Conservation (phyloP, 2,888 invertebrate genomes). For the Aradus depressus region DNA sequence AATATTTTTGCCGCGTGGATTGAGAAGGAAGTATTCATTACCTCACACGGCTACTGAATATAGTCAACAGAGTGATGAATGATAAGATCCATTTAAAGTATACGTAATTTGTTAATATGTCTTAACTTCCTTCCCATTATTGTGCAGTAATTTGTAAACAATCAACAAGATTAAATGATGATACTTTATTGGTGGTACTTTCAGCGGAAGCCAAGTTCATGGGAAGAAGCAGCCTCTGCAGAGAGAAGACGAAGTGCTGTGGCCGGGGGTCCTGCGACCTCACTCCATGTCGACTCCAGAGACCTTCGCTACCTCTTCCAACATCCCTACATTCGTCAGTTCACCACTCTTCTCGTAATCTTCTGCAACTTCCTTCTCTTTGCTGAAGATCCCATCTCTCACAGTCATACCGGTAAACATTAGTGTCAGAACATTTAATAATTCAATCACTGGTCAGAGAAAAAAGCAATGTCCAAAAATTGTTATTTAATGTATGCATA, state of each 20-base stretch:
- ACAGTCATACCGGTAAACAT: conserved; percentile 35
- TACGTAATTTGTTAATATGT: no score
- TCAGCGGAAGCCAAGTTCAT: conserved; percentile 28
- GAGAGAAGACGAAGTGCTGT: conserved; percentile 28
- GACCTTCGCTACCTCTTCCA: conserved; percentile 42
- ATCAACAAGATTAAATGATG: background rate
- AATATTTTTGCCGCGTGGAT: no score
- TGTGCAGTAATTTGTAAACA: no score
- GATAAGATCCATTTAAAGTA: no score
- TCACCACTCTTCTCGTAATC: conserved; percentile 40
- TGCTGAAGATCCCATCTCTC: conserved; percentile 43
- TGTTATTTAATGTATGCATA: background rate
- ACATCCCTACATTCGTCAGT: conserved; percentile 41
- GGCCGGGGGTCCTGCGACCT: conserved; percentile 21
- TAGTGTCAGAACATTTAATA: background rate
- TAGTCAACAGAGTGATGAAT: no score
- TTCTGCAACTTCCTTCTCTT: conserved; percentile 43
- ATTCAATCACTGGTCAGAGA: background rate
- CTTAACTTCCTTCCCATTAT: no score
- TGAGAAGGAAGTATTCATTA: no score
- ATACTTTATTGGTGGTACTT: background rate
- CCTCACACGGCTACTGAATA: no score
- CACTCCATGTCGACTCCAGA: conserved; percentile 29
- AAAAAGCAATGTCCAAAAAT: background rate
- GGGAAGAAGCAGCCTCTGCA: conserved; percentile 29